Percentiles rank a stretch among this genome's conserved stretches.
phyloP scores from a whole-genome alignment of 2,113 vertebrate species.

The Chrysochloris asiatica region DNA sequence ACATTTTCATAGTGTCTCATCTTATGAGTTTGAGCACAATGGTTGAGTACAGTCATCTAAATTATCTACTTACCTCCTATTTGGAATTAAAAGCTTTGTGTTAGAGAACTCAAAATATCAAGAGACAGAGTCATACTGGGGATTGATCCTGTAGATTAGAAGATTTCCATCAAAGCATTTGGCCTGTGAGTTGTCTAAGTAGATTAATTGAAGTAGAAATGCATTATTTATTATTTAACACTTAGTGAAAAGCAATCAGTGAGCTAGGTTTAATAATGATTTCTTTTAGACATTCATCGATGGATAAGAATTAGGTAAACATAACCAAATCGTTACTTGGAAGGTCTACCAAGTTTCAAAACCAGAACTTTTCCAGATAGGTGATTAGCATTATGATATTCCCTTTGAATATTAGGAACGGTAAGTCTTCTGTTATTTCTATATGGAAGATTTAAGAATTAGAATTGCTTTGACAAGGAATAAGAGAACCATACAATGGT shows the following conservation, averaged over 20 bases:
- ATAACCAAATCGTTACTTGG: conserved; percentile 40
- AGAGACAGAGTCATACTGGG: not conserved
- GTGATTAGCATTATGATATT: not conserved
- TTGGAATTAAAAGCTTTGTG: conserved; percentile 27
- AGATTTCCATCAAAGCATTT: conserved; percentile 36
- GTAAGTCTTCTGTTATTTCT: not conserved
- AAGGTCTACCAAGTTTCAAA: conserved; percentile 48
- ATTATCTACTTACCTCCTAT: not conserved
- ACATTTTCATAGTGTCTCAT: not conserved
- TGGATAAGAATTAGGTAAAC: conserved; percentile 62
- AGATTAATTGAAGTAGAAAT: conserved; percentile 72
- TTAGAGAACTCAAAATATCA: not conserved
- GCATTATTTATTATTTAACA: conserved; percentile 78
- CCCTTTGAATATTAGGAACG: not conserved
- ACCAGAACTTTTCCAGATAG: conserved; percentile 24
- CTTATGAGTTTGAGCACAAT: not conserved
- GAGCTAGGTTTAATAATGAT: conserved; percentile 61
- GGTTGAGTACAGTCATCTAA: not conserved
- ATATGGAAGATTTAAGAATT: not conserved
- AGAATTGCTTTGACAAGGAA: not conserved
- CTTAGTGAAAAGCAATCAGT: conserved; percentile 60
- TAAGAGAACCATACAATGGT: not conserved
- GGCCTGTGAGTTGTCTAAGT: conserved; percentile 62
- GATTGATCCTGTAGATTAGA: conserved; percentile 56
- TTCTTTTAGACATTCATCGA: conserved; percentile 41